phyloP scores from a whole-genome alignment of 2,888 invertebrate species.

The Drosophila ezoana region DNA sequence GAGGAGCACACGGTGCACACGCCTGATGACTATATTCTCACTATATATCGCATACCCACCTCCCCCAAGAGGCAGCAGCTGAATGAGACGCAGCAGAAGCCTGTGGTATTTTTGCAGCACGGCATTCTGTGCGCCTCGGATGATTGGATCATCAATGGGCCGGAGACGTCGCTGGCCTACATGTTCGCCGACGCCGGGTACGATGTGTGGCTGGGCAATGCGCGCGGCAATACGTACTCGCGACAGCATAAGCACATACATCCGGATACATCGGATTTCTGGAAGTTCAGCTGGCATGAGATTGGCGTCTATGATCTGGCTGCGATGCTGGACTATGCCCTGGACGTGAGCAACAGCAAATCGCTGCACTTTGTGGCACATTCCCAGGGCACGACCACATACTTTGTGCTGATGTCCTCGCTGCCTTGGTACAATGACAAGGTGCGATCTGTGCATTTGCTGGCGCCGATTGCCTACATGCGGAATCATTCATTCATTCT shows the following conservation, averaged over 20 bases:
- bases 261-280: conserved; percentile 87
- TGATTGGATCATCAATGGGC: conserved; percentile 90
- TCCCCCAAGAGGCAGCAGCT: conserved; percentile 64
- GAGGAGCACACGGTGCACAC: conserved; percentile 87
- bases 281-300: conserved; percentile 90
- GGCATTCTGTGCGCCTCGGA: conserved; percentile 90
- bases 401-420: conserved; percentile 90
- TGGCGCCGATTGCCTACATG: conserved; percentile 90
- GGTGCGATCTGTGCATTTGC: conserved; percentile 88
- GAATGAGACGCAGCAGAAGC: conserved; percentile 51
- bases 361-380: conserved; percentile 91
- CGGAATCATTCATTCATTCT: conserved; percentile 84
- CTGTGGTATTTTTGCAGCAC: conserved; percentile 88
- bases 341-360: conserved; percentile 86
- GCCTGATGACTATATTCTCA: conserved; percentile 81
- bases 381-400: conserved; percentile 89
- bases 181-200: conserved; percentile 88
- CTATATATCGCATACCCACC: conserved; percentile 82
- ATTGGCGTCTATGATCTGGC: conserved; percentile 91
- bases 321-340: conserved; percentile 91
- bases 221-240: conserved; percentile 88
- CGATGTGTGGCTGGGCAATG: conserved; percentile 93
- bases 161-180: conserved; percentile 86
- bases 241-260: conserved; percentile 85
- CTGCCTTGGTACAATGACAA: conserved; percentile 89